Base-by-base conservation (phyloP, 2,888 invertebrate genomes). In the Calliphora vomitoria region DNA sequence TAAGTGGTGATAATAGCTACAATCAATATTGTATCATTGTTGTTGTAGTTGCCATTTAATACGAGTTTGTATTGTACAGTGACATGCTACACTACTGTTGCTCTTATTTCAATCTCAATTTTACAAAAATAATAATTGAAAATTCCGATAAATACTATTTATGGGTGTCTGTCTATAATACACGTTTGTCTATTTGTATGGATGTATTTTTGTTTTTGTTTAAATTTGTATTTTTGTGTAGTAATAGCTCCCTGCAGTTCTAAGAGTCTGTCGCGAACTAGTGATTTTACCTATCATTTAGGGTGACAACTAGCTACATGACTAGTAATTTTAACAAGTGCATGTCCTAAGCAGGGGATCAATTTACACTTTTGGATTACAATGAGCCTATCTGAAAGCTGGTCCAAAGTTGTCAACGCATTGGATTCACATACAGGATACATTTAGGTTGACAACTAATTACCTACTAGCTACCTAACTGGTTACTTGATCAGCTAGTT, bases 101-200 rank as follows among this genome's bases (percentile, higher is more conserved):
- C 76, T 84, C 87, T 81, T 87, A 76, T 83, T 81, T 83, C 79
- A 80, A 64, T 64, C 47, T 80, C 20, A 75, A 64, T 47, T 81
- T 81, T 55, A 62, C 66, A 53, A 75, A 64, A 60, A 71, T 44
- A 80, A 58, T n/a, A 84, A 72, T 72, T 58, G 38, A 84, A 76
- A 78, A 66, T 72, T 58, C 35, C 47, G 31, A 74, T 74, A 84
- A 68, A 84, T 62, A 60, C 58, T 60, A 31, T 25, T 41, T 55
- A 44, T 35, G 18, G 18, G 41, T 80, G 5, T 50, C 18, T n/a
- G 6, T 58, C n/a, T 35, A 35, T 35, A 18, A 0, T 58, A 4
- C 4, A 8, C 20, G 20, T 4, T 58, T 8, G 25, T 58, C 18
- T 18, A 4, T 4, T 11, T 71, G 18, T 66, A n/a, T 47, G 20